Percentiles rank a stretch among this genome's conserved stretches.
These are phyloP conservation scores for Epirrhoe tristata DNA, from an alignment of 2,888 invertebrate genomes.

Conservation along the genomic window DNA sequence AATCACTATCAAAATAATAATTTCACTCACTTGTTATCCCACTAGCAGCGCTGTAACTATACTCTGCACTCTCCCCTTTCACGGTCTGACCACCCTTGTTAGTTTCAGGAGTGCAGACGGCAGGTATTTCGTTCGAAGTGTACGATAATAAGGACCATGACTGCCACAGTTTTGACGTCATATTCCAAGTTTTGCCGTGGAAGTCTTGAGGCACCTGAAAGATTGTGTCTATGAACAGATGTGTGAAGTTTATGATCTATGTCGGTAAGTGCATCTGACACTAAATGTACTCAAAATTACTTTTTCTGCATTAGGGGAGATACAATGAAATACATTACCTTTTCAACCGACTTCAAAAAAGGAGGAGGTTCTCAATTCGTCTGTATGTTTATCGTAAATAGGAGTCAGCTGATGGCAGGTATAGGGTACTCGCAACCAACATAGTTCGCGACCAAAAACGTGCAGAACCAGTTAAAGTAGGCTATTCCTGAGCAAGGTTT, in stretches of 20 bases:
- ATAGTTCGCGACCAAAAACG: no score
- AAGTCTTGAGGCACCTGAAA: conserved; percentile 66
- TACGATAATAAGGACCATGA: conserved; percentile 65
- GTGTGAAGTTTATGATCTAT: neutral
- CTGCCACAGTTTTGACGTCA: conserved; percentile 69
- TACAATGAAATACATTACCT: no score
- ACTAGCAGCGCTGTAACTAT: conserved; percentile 56
- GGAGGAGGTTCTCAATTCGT: no score
- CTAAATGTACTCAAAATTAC: neutral
- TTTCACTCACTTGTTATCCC: conserved; percentile 47
- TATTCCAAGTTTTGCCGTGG: conserved; percentile 63
- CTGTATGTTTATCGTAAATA: no score
- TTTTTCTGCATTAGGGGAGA: no score
- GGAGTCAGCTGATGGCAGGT: no score
- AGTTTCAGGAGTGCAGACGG: conserved; percentile 62
- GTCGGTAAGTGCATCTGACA: neutral
- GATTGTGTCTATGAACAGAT: neutral
- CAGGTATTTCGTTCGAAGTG: conserved; percentile 39
- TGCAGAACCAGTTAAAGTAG: no score
- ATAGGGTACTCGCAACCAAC: no score
- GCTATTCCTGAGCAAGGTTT: no score
- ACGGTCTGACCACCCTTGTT: conserved; percentile 42
- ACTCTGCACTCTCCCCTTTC: conserved; percentile 52
- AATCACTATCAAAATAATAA: neutral
- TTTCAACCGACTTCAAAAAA: no score